phyloP scores from a whole-genome alignment of 2,797 vertebrate genomes.

The Paedocypris micromegethes region DNA sequence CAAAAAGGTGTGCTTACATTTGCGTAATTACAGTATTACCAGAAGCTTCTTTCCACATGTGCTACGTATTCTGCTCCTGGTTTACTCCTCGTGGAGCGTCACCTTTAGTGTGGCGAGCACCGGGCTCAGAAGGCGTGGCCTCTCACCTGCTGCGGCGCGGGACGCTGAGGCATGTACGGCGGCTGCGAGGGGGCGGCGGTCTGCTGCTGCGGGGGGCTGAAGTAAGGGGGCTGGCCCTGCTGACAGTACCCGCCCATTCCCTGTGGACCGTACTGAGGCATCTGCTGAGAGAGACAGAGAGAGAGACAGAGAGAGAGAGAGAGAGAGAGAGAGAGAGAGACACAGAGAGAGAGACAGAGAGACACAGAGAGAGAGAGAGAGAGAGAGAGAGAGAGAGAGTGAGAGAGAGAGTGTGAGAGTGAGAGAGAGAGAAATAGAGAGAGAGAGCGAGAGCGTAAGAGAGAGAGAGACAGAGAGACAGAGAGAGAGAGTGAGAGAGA shows the following conservation, averaged over 20 bases:
- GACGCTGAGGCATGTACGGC: conserved; percentile 80
- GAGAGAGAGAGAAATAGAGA: conserved; percentile 24
- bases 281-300: conserved; percentile 65
- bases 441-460: no score
- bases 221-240: conserved; percentile 84
- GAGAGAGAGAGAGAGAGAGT: no score
- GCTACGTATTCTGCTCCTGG: no score
- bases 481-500: conserved; percentile 44
- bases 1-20: no score
- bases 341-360: no score
- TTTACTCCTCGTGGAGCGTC: no score
- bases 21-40: no score
- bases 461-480: conserved; percentile 9
- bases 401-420: conserved; percentile 46
- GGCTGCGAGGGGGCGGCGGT: conserved; percentile 80
- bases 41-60: no score
- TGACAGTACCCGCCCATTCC: conserved; percentile 81
- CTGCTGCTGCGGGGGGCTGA: conserved; percentile 83
- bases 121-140: no score
- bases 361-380: no score
- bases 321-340: no score
- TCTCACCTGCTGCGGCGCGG: conserved; percentile 84
- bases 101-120: no score
- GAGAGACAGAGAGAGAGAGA: conserved; percentile 5
- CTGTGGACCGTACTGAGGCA: conserved; percentile 84